Base-by-base conservation (phyloP, 1,140 invertebrate genomes). In the Helicoverpa zea region DNA sequence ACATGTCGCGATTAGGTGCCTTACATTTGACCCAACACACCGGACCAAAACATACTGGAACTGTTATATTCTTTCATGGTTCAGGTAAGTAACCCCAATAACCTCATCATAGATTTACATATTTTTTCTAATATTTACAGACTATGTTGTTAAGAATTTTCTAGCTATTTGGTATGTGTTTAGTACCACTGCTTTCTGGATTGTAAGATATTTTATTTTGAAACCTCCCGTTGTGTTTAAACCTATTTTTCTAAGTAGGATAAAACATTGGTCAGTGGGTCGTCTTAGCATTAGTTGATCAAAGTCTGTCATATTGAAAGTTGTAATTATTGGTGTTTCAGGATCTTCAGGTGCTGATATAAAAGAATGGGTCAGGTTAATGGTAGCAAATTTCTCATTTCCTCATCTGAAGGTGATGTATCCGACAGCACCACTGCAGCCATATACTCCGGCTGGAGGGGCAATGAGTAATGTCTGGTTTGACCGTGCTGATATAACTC, bases 391-490 rank as follows among this genome's bases (percentile, higher is more conserved):
- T 82, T 95, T 97, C 81, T 91, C 93, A 23, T 97, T 97, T 91
- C 96, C 96, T 3, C 97, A 97, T 83, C 96, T 97, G 59, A 97
- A 96, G 90, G 92, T 97, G 51, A 82, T 97, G 52, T 98, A 96
- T 90, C 97, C 97, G 10, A 97, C 96, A 29, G 97, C 97, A 12
- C 97, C 97, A 2, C 82, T 95, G 23, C 96, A 96, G 84, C 96
- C 96, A 2, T 97, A 97, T 81, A 97, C 96, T 18, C 96, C 97
- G 29, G 85, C 96, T 12, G 94, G 95, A 79, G 96, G 97, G 18
- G 88, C 96, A 87, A 95, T 96, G 90, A 96, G 95, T 72, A 96
- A 96, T 92, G 97, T 97, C 0, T 98, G 97, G 97, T 97, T 97
- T 90, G 96, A 97, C 87, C 94, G 97, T 23, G 86, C 92, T 49